Percentiles rank a stretch among this genome's conserved stretches.
phyloP scores from a whole-genome alignment of 2,113 vertebrate species.

The Rutilus rutilus region DNA sequence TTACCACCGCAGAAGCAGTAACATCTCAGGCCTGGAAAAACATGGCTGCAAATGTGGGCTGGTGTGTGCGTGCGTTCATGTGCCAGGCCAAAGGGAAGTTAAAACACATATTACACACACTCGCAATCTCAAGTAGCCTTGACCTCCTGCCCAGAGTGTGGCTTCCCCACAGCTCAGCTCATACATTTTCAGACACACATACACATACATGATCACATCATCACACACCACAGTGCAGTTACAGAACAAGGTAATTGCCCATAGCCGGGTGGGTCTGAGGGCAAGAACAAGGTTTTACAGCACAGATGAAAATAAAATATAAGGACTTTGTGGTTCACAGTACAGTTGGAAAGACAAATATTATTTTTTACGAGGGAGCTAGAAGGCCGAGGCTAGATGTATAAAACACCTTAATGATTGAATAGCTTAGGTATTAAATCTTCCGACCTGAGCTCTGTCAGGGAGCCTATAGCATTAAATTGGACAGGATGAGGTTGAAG shows the following conservation, averaged over 20 bases:
- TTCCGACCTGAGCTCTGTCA: conserved; percentile 62
- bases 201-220: conserved; percentile 43
- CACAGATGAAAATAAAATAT: conserved; percentile 76
- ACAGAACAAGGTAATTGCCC: conserved; percentile 63
- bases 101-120: conserved; percentile 55
- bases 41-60: background rate
- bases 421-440: conserved; percentile 81
- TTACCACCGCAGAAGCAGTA: conserved; percentile 24
- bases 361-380: conserved; percentile 77
- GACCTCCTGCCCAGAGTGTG: conserved; percentile 61
- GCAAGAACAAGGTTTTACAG: conserved; percentile 75
- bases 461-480: conserved; percentile 47
- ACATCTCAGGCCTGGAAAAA: conserved; percentile 31
- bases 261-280: conserved; percentile 58
- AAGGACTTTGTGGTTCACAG: conserved; percentile 78
- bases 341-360: conserved; percentile 84
- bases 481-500: background rate
- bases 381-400: conserved; percentile 67
- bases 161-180: conserved; percentile 59
- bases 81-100: conserved; percentile 26
- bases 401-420: conserved; percentile 76
- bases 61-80: conserved; percentile 26
- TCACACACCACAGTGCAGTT: conserved; percentile 47
- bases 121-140: conserved; percentile 62
- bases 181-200: conserved; percentile 50